A percentile compares a stretch with the other conserved stretches of the same genome.
These are phyloP conservation scores for Tetramorium simillimum DNA, from an alignment of 1,140 invertebrate species.

Conservation along the genomic window DNA sequence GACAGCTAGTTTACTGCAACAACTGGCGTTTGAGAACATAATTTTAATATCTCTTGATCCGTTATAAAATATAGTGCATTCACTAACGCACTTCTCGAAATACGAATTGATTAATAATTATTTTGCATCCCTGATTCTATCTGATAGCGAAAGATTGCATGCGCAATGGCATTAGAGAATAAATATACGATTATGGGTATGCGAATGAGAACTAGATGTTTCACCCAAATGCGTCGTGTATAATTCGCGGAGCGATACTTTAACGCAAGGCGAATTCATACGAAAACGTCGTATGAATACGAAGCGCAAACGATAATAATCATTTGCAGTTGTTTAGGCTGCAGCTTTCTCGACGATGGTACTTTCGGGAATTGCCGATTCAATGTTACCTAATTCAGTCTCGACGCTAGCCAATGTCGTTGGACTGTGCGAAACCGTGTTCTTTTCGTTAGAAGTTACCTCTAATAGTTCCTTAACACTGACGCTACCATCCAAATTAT, in stretches of 20 bases:
- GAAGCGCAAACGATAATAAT: constrained; percentile 31
- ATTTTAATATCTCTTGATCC: background rate
- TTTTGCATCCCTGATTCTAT: background rate
- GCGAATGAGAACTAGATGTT: background rate
- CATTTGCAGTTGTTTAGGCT: constrained; percentile 73
- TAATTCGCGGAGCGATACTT: background rate
- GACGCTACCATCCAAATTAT: constrained; percentile 44
- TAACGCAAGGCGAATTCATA: background rate
- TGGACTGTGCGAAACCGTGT: constrained; percentile 44
- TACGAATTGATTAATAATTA: constrained; percentile 21
- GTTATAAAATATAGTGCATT: constrained; percentile 11
- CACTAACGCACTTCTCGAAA: background rate
- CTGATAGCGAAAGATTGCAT: background rate
- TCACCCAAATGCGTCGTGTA: background rate
- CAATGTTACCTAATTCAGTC: constrained; percentile 67
- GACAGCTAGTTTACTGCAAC: constrained; percentile 12
- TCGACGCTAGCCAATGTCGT: constrained; percentile 61
- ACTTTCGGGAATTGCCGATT: constrained; percentile 73
- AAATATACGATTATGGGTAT: constrained; percentile 18
- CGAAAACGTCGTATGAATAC: constrained; percentile 4
- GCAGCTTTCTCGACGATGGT: constrained; percentile 79
- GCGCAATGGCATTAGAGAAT: constrained; percentile 3
- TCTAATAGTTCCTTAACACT: constrained; percentile 52
- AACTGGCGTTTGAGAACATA: background rate
- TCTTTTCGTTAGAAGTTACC: constrained; percentile 53